Conservation (phyloP, 2,797 vertebrate species). For the Falco peregrinus region DNA sequence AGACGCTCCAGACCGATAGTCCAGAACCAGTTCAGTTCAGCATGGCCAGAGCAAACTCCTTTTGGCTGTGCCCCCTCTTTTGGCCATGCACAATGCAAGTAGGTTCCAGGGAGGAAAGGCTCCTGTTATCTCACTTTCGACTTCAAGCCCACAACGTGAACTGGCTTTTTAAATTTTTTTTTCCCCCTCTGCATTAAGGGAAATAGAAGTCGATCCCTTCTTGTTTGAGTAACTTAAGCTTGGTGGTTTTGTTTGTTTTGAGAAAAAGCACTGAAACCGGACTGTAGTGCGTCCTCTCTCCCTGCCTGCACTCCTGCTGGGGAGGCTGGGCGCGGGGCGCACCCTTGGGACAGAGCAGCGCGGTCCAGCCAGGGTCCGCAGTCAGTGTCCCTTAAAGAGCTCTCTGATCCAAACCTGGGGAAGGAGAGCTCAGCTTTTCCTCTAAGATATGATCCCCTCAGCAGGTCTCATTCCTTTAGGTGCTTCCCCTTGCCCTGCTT, state of each 20-base stretch:
- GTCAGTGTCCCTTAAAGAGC: not conserved
- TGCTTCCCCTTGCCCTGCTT: not conserved
- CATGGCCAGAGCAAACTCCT: not conserved
- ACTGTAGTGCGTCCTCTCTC: not conserved
- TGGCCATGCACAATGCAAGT: rapidly evolving
- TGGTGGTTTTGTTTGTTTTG: constrained; percentile 28
- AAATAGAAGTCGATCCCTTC: constrained; percentile 11
- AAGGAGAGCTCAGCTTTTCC: not conserved
- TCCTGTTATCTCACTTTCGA: not conserved
- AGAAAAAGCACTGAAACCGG: constrained; percentile 8
- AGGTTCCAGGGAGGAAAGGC: not conserved
- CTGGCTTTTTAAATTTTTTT: not conserved
- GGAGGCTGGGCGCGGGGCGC: not conserved
- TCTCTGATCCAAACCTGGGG: not conserved
- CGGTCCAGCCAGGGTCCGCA: not conserved
- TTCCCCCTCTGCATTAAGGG: not conserved
- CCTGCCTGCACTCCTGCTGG: not conserved
- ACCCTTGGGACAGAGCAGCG: not conserved
- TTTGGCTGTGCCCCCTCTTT: not conserved
- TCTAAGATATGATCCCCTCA: not conserved
- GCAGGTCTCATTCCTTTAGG: not conserved
- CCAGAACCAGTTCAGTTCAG: not conserved
- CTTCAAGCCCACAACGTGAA: not conserved
- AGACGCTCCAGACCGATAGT: not conserved
- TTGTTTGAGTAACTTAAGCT: constrained; percentile 23